phyloP scores from a whole-genome alignment of 1,140 invertebrate species.

The Liolophura sinensis region DNA sequence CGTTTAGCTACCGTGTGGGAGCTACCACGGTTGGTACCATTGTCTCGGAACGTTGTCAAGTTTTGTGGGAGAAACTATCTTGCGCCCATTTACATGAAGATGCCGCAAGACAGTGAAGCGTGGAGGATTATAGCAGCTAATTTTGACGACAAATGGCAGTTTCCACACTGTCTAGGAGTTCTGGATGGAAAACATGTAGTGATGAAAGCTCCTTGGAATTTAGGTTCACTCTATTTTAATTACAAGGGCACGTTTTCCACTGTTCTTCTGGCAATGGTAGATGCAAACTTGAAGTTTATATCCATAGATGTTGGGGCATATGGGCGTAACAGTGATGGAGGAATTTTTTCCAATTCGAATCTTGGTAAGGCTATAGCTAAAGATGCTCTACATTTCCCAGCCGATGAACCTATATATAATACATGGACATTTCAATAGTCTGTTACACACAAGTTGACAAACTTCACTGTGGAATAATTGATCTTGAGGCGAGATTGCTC shows the following conservation, averaged over 20 bases:
- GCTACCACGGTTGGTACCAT: too few species aligned
- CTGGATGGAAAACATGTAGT: conserved; percentile 26
- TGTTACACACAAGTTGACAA: background rate
- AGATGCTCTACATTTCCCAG: background rate
- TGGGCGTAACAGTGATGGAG: background rate
- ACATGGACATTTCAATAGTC: background rate
- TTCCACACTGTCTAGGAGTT: conserved; percentile 5
- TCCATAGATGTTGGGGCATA: conserved; percentile 1
- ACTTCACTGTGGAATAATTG: background rate
- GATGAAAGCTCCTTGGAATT: conserved; percentile 13
- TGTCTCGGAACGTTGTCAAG: too few species aligned
- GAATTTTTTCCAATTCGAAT: background rate
- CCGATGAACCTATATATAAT: background rate
- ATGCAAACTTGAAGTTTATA: conserved; percentile 19
- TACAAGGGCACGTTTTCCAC: conserved; percentile 20
- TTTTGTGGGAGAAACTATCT: too few species aligned
- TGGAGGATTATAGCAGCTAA: too few species aligned
- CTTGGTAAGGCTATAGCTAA: background rate
- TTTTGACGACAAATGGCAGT: too few species aligned
- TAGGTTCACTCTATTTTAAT: conserved; percentile 19
- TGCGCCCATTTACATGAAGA: too few species aligned
- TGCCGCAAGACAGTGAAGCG: too few species aligned
- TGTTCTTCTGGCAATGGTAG: conserved; percentile 14
- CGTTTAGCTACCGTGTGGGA: conserved; percentile 10
- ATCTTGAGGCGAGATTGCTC: background rate